These are phyloP conservation scores for Sigmodon hispidus DNA, from an alignment of 2,113 vertebrate species.

Conservation along the genomic window DNA sequence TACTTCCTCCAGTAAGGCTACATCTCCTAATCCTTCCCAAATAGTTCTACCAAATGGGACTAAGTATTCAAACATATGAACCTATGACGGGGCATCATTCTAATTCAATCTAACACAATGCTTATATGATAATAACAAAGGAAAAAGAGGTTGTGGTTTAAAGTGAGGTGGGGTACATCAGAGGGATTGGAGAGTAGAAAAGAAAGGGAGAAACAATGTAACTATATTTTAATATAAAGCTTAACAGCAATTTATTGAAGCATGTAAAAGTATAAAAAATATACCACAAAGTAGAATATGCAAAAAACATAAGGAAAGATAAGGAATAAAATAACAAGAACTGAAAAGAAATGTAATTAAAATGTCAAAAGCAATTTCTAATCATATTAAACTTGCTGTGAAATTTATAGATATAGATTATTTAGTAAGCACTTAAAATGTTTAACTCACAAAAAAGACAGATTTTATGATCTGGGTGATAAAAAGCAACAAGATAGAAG, in stretches of 20 bases:
- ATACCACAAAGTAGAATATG: constrained; percentile 17
- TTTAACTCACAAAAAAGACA: constrained; percentile 21
- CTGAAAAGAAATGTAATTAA: neutral
- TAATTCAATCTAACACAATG: neutral
- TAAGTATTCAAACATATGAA: neutral
- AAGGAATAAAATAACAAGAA: constrained; percentile 46
- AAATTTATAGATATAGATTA: constrained; percentile 30
- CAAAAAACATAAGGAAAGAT: neutral
- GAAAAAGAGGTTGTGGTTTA: neutral
- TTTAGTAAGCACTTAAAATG: neutral
- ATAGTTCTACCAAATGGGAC: neutral
- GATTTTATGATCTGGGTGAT: neutral
- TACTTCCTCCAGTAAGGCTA: neutral
- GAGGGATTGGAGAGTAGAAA: neutral
- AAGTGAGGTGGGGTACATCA: neutral
- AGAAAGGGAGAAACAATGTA: neutral
- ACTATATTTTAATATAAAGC: neutral
- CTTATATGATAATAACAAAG: neutral
- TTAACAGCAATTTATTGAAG: constrained; percentile 8
- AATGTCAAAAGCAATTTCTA: neutral
- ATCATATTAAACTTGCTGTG: constrained; percentile 9
- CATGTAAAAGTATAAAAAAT: neutral
- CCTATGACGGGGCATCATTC: neutral
- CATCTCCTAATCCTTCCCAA: neutral
- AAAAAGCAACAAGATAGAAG: constrained; percentile 7